Evolutionary conservation across 2,888 invertebrate species (phyloP).

Genomic region (Apoda limacodes): DNA sequence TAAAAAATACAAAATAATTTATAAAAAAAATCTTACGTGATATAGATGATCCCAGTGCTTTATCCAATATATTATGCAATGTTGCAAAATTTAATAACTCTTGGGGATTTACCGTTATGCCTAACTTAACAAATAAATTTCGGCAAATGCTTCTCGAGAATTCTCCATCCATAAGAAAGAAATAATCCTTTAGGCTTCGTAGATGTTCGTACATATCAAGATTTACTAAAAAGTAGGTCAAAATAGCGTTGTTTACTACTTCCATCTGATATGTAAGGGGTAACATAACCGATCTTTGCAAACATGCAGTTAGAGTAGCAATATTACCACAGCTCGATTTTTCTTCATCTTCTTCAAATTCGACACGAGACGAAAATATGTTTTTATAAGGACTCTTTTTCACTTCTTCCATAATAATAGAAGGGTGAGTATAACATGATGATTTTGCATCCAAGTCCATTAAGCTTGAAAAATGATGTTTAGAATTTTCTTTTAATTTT

Average conservation of each 20-base stretch:
- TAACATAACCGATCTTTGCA: slow-evolving; percentile 75
- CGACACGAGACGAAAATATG: slow-evolving; percentile 42
- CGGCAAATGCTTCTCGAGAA: slow-evolving; percentile 79
- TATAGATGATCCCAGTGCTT: slow-evolving; percentile 76
- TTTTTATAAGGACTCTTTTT: slow-evolving; percentile 52
- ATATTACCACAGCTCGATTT: slow-evolving; percentile 47
- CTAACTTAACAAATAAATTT: slow-evolving; percentile 75
- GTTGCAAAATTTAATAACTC: slow-evolving; percentile 78
- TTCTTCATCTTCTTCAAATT: slow-evolving; percentile 30
- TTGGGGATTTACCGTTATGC: slow-evolving; percentile 72
- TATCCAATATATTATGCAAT: slow-evolving; percentile 75
- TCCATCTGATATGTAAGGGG: slow-evolving; percentile 77
- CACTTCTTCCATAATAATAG: slow-evolving; percentile 48
- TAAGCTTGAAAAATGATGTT: slow-evolving; percentile 36
- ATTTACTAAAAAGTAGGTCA: slow-evolving; percentile 76
- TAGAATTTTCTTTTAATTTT: slow-evolving; percentile 31
- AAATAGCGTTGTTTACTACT: slow-evolving; percentile 77
- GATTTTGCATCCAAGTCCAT: slow-evolving; percentile 33
- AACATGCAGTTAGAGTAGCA: slow-evolving; percentile 66
- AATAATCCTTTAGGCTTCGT: slow-evolving; percentile 80
- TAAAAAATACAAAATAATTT: background rate
- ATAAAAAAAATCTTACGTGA: slow-evolving; percentile 55
- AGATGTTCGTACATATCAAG: slow-evolving; percentile 78
- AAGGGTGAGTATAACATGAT: slow-evolving; percentile 50
- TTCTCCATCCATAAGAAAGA: slow-evolving; percentile 84